These are phyloP conservation scores for Phlogophora meticulosa DNA, from an alignment of 2,888 invertebrate species.

Conservation along the genomic window DNA sequence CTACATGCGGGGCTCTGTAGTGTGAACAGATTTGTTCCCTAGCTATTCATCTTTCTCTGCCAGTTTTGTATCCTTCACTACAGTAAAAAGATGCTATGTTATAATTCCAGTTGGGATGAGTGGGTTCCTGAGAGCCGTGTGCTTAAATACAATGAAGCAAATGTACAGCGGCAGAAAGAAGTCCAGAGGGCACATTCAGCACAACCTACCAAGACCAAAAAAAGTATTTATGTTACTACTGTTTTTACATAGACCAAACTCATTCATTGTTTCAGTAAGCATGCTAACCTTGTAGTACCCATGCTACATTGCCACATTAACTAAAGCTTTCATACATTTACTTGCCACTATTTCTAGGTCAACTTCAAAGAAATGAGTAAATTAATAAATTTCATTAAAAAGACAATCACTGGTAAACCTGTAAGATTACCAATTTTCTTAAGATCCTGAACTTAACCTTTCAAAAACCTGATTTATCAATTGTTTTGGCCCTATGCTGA, in stretches of 20 bases:
- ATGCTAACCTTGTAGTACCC: background rate
- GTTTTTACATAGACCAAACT: background rate
- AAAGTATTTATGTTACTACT: slow-evolving; percentile 87
- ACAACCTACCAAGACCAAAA: slow-evolving; percentile 93
- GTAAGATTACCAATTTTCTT: too few species aligned
- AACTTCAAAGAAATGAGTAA: too few species aligned
- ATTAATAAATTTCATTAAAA: too few species aligned
- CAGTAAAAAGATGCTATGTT: slow-evolving; percentile 22
- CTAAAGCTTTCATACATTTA: background rate
- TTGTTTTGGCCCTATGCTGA: too few species aligned
- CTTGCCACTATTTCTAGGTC: too few species aligned
- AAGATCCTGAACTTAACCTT: too few species aligned
- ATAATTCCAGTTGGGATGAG: slow-evolving; percentile 94
- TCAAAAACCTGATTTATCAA: too few species aligned
- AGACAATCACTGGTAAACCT: too few species aligned
- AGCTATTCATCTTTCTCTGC: background rate
- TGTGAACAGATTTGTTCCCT: too few species aligned
- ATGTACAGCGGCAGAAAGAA: slow-evolving; percentile 96
- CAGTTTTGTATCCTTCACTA: background rate
- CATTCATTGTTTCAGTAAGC: background rate
- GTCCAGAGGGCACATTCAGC: slow-evolving; percentile 95
- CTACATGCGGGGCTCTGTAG: too few species aligned
- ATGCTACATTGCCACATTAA: background rate
- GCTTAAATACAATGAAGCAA: slow-evolving; percentile 97
- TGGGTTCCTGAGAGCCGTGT: slow-evolving; percentile 98